These are phyloP conservation scores for Noctuana brunneofusca DNA, from an alignment of 2,888 invertebrate species.

Conservation along the genomic window DNA sequence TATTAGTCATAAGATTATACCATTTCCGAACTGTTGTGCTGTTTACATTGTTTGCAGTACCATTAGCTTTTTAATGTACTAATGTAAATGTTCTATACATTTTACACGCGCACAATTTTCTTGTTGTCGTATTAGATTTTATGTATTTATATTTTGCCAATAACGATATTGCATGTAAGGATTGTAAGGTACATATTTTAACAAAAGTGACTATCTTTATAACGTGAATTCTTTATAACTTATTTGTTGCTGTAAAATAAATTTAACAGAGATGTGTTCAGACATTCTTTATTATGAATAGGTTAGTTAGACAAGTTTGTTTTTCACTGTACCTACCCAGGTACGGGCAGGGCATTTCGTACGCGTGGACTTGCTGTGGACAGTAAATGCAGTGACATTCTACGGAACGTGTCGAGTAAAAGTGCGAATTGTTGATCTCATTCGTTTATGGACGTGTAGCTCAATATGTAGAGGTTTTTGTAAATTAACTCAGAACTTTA, in stretches of 20 bases:
- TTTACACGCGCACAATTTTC: conserved; percentile 31
- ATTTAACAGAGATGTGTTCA: conserved; percentile 49
- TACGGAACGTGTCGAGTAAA: conserved; percentile 47
- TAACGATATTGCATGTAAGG: conserved; percentile 29
- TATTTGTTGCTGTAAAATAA: conserved; percentile 33
- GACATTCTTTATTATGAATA: conserved; percentile 63
- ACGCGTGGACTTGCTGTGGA: conserved; percentile 44
- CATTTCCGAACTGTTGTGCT: conserved; percentile 23
- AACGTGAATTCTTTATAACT: conserved; percentile 24
- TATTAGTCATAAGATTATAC: conserved; percentile 30
- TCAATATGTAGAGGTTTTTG: conserved; percentile 72
- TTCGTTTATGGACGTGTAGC: conserved; percentile 77
- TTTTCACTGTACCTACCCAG: conserved; percentile 17
- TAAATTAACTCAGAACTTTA: conserved; percentile 64
- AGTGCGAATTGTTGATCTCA: conserved; percentile 80
- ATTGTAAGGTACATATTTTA: conserved; percentile 8
- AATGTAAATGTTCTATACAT: conserved; percentile 24
- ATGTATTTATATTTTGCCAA: conserved; percentile 28
- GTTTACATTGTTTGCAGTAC: conserved; percentile 17
- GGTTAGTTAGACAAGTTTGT: conserved; percentile 43
- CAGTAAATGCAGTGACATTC: conserved; percentile 41
- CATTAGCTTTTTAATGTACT: conserved; percentile 23
- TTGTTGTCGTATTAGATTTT: conserved; percentile 18
- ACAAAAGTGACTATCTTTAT: conserved; percentile 25
- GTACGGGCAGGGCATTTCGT: conserved; percentile 52